phyloP scores from a whole-genome alignment of 2,888 invertebrate species.

The Polyommatus icarus region DNA sequence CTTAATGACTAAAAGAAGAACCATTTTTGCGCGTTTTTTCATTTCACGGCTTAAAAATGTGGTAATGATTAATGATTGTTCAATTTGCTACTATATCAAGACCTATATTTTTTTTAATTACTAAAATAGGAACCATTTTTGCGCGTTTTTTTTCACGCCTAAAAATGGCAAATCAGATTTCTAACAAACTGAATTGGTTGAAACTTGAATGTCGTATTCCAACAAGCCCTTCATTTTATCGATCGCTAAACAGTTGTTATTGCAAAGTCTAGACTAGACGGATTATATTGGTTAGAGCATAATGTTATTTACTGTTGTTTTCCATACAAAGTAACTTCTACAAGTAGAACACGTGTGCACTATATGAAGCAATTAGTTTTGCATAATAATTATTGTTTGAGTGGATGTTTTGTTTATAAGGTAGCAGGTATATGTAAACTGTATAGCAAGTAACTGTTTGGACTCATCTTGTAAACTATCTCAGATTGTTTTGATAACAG shows the following conservation, averaged over 20 bases:
- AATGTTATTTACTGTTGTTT: neutral
- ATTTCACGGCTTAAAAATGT: neutral
- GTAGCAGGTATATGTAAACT: neutral
- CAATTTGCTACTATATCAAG: neutral
- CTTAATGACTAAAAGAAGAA: neutral
- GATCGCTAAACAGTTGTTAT: conserved; percentile 12
- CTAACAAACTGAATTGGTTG: neutral
- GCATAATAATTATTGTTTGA: neutral
- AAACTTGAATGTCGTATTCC: neutral
- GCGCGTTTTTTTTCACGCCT: neutral
- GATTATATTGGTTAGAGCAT: neutral
- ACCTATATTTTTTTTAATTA: neutral
- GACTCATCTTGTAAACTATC: conserved; percentile 13
- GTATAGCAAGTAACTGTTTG: conserved; percentile 4
- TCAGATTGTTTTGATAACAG: conserved; percentile 17
- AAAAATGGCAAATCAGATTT: neutral
- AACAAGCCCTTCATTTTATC: neutral
- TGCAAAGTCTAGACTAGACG: conserved; percentile 4
- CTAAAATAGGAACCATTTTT: neutral
- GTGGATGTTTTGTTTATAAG: neutral
- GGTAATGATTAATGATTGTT: neutral
- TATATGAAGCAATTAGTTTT: neutral
- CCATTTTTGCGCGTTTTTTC: neutral
- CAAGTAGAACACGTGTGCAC: neutral
- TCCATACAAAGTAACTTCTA: neutral